Evolutionary conservation across 2,113 vertebrate genomes (phyloP).

Genomic region (Erpornis zantholeuca): DNA sequence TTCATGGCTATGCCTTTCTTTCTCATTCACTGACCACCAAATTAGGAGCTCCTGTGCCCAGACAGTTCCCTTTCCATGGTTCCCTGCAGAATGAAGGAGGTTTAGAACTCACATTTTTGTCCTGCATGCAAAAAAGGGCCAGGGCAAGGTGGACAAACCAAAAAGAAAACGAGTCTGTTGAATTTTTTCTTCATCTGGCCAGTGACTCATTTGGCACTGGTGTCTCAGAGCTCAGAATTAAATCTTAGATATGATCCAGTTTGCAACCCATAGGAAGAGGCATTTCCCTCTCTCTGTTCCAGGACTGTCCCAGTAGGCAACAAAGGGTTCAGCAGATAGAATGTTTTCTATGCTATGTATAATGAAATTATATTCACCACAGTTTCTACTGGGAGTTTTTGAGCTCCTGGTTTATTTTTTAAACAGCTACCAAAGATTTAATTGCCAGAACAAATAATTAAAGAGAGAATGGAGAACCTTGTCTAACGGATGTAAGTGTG

Average conservation of each 20-base stretch:
- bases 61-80: not conserved
- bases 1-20: not conserved
- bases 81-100: not conserved
- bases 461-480: not conserved
- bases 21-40: not conserved
- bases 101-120: not conserved
- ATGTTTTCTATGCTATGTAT: not conserved
- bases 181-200: not conserved
- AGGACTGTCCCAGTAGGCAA: not conserved
- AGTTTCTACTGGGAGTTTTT: conserved; percentile 18
- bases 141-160: not conserved
- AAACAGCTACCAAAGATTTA: not conserved
- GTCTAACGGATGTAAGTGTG: not conserved
- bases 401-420: conserved; percentile 20
- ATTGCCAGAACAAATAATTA: conserved; percentile 44
- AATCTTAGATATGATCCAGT: not conserved
- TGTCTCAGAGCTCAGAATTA: not conserved
- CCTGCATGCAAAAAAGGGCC: not conserved
- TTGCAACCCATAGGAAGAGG: not conserved
- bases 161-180: not conserved
- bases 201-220: not conserved
- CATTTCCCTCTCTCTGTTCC: not conserved
- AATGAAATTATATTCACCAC: conserved; percentile 25
- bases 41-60: not conserved
- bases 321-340: conserved; percentile 1